phyloP scores from a whole-genome alignment of 2,797 vertebrate species.

The Alca torda region DNA sequence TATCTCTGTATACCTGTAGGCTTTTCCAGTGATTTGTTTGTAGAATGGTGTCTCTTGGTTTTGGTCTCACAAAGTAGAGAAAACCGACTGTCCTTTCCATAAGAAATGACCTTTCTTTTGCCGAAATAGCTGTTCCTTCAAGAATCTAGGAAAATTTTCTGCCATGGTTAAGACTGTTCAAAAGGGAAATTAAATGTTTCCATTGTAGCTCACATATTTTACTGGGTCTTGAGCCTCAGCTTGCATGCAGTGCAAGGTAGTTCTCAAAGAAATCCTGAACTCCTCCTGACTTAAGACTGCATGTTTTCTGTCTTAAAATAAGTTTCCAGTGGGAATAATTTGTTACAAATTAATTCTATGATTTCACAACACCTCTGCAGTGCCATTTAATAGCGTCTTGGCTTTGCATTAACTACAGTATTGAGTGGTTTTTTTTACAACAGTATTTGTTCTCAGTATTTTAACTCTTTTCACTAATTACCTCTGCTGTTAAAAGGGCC shows the following conservation, averaged over 20 bases:
- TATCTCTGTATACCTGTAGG: not conserved
- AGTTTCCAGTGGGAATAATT: not conserved
- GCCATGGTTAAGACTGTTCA: not conserved
- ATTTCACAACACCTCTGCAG: conserved; percentile 12
- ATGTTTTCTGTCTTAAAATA: not conserved
- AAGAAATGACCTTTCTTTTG: not conserved
- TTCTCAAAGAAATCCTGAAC: not conserved
- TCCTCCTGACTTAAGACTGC: not conserved
- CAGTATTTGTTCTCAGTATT: not conserved
- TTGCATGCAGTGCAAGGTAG: not conserved
- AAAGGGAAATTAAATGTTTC: not conserved
- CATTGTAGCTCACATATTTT: not conserved
- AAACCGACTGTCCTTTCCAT: not conserved
- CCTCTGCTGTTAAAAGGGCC: not conserved
- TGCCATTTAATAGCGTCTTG: not conserved
- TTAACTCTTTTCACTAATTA: not conserved
- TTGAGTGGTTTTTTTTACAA: not conserved
- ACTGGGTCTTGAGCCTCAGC: not conserved
- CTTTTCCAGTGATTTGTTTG: not conserved
- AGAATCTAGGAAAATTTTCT: not conserved
- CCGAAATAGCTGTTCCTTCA: not conserved
- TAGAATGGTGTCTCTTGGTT: not conserved
- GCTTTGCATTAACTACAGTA: not conserved
- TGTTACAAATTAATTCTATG: not conserved
- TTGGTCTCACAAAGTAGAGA: not conserved